phyloP scores from a whole-genome alignment of 2,113 vertebrate genomes.

The Ibidorhyncha struthersii region DNA sequence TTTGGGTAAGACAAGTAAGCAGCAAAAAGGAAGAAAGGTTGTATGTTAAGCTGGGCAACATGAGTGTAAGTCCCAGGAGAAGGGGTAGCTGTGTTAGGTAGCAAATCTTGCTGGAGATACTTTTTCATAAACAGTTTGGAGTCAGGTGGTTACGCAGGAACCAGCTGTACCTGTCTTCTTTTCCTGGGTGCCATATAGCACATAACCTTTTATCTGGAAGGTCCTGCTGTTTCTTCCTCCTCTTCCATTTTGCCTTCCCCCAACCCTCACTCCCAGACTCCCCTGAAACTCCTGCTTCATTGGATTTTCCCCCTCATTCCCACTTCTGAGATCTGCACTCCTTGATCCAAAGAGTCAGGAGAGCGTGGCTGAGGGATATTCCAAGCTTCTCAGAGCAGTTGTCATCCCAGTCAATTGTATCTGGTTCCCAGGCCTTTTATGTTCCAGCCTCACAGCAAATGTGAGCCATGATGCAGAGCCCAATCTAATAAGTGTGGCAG shows the following conservation, averaged over 20 bases:
- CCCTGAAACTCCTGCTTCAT: background rate
- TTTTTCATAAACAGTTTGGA: background rate
- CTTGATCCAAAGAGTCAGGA: background rate
- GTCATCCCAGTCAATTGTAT: rapidly evolving
- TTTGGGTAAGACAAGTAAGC: background rate
- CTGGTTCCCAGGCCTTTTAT: background rate
- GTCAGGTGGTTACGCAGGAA: background rate
- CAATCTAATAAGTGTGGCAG: background rate
- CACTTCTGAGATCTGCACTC: background rate
- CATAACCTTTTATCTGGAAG: background rate
- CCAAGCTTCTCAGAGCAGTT: background rate
- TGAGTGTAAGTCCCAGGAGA: background rate
- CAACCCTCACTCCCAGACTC: background rate
- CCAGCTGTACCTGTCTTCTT: background rate
- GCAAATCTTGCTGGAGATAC: background rate
- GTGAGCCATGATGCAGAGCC: background rate
- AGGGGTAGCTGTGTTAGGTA: background rate
- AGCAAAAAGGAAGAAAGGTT: background rate
- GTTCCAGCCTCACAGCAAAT: background rate
- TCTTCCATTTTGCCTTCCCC: background rate
- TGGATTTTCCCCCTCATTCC: background rate
- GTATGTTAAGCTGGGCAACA: rapidly evolving
- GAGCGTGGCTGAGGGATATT: background rate
- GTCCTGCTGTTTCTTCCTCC: background rate
- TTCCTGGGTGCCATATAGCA: background rate